Evolutionary conservation across 2,797 vertebrate species (phyloP), one percentile per base, ranked within the genome.

Genomic region (Lutjanus argentimaculatus): DNA sequence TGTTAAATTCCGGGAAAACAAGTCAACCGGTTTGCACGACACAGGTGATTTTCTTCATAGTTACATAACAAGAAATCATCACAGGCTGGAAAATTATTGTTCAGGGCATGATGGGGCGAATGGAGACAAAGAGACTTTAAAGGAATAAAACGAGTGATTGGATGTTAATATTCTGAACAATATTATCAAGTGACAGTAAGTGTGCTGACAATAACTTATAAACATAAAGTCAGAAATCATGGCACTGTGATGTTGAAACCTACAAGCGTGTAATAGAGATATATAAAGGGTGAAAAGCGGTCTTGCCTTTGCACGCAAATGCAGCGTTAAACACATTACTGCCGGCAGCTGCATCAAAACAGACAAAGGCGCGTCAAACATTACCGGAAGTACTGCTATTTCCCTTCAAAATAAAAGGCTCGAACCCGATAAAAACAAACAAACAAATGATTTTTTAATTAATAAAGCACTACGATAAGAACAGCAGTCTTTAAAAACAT

Each of bases 321-420:
- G 43, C 58, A 58, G 3, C 71, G 42, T 21, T 30, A 53, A 25
- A 67, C 42, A 8, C 42, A 46, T 59, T 63, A 68, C 0, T 36
- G 22, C 8, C 2, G 1, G 36, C 45, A 55, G 14, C 17, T 53
- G 40, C 53, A 19, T 61, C 30, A 65, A 73, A 42, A 13, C 16
- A 51, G 1, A 25, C 22, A 30, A 2, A 42, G 7, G 6, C 4
- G 62, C 61, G 5, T 0, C 21, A 7, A 52, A 66, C 45, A 51
- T 0, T 2, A 64, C 68, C 46, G 70, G 87, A 89, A 75, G 58
- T 66, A 2, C 8, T 8, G 8, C 13, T 40, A 0, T 12, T 2
- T 5, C 1, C 51, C 62, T 86, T 75, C 82, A 82, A 59, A 0
- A 59, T 82, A 73, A 86, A n/a, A n/a, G n/a, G n/a, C n/a, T n/a